Evolutionary conservation across 2,888 invertebrate genomes (phyloP), one percentile per base, ranked within the genome.

Genomic region (Cantharis flavilabris): DNA sequence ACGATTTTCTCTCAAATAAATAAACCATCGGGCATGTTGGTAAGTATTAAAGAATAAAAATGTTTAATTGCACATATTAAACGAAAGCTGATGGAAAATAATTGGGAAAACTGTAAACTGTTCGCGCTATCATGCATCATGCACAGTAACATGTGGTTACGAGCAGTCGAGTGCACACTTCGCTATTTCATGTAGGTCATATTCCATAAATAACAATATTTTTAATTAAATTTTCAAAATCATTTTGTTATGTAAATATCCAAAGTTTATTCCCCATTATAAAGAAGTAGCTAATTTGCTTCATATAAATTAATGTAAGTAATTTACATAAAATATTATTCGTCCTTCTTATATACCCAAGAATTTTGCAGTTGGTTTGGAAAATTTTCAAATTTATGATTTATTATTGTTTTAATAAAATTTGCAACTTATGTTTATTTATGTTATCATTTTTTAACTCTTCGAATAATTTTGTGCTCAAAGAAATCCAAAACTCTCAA

Each of bases 131-230:
- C 72, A 73, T 76, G 73, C 76, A 76, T 76, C 76, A 73, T 76
- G 73, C 73, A 76, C 65, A 70, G 76, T 76, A 76, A 76, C 76
- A 76, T 76, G 73, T 73, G 76, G 76, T 73, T 73, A 73, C 73
- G 76, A 76, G 73, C 76, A 73, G 73, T 76, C 73, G 62, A 23
- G 64, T 76, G 73, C 76, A 76, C 73, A 76, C 73, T 76, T 67
- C 70, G 72, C 76, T 33, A 26, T 23, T 70, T 70, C 70, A 79
- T 79, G 70, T 79, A 79, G 79, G 79, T 79, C 79, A 79, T 73
- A 77, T 78, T 76, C 79, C 77, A 79, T 79, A 79, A 79, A 79
- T 79, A 78, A 79, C 79, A 70, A 78, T 71, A 79, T 79, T 79
- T 79, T 79, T 78, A 79, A 78, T 79, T 78, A 79, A 79, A 79